phyloP scores from a whole-genome alignment of 1,140 invertebrate genomes.

The Hyles vespertilio region DNA sequence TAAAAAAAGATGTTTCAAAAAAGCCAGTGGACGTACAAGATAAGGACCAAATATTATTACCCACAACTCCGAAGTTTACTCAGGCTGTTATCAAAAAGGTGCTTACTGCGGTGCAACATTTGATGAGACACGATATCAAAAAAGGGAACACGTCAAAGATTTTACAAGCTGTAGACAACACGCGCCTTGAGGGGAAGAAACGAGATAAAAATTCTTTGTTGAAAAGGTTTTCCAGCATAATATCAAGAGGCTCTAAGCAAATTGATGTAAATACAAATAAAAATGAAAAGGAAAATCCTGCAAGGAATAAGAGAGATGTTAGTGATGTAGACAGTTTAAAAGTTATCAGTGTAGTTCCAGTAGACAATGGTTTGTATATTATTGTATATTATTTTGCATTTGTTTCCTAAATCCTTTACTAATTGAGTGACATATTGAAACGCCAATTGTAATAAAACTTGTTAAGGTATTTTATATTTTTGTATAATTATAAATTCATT shows the following conservation, averaged over 20 bases:
- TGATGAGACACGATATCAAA: constrained; percentile 31
- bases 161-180: neutral
- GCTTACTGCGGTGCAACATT: constrained; percentile 32
- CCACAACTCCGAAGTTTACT: constrained; percentile 23
- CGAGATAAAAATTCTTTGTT: no score
- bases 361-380: constrained; percentile 2
- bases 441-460: no score
- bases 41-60: constrained; percentile 11
- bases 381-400: neutral
- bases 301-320: constrained; percentile 3
- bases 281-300: neutral
- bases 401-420: no score
- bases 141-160: constrained; percentile 10
- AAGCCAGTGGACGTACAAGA: constrained; percentile 17
- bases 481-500: no score
- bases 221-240: no score
- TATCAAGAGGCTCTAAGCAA: neutral
- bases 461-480: no score
- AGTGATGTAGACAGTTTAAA: neutral
- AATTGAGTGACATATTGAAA: no score
- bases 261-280: neutral
- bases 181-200: no score
- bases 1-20: constrained; percentile 17
- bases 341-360: neutral
- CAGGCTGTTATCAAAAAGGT: constrained; percentile 36